Evolutionary conservation across 2,113 vertebrate species (phyloP).

Genomic region (Sylvicapra grimmia): DNA sequence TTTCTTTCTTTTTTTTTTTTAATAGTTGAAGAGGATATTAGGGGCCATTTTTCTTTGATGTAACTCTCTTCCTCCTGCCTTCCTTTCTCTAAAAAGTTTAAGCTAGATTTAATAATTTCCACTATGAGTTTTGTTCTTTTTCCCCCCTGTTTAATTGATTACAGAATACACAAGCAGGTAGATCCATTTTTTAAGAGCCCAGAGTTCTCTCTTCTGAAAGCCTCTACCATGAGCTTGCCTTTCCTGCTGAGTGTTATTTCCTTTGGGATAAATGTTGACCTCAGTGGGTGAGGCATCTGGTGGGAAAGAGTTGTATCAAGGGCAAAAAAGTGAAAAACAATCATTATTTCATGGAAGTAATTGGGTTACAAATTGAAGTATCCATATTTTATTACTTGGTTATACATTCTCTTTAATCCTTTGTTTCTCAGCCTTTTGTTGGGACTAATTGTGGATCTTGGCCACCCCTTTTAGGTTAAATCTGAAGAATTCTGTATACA

Average conservation of each 20-base stretch:
- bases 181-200: not conserved
- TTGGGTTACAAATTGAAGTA: not conserved
- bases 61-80: not conserved
- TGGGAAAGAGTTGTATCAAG: slow-evolving; percentile 28
- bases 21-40: not conserved
- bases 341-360: not conserved
- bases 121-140: not conserved
- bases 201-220: not conserved
- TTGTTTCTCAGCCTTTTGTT: not conserved
- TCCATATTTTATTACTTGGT: not conserved
- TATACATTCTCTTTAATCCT: not conserved
- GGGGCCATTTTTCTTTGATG: not conserved
- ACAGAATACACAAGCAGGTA: not conserved
- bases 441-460: not conserved
- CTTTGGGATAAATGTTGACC: slow-evolving; percentile 22
- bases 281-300: not conserved
- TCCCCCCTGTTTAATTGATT: not conserved
- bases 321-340: accelerated
- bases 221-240: not conserved
- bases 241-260: slow-evolving; percentile 20
- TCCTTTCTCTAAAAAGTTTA: not conserved
- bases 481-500: not conserved
- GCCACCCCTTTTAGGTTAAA: not conserved
- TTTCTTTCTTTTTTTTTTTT: not conserved
- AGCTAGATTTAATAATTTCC: not conserved